Evolutionary conservation across 2,888 invertebrate genomes (phyloP).

Genomic region (Ichneumoninae sp.): DNA sequence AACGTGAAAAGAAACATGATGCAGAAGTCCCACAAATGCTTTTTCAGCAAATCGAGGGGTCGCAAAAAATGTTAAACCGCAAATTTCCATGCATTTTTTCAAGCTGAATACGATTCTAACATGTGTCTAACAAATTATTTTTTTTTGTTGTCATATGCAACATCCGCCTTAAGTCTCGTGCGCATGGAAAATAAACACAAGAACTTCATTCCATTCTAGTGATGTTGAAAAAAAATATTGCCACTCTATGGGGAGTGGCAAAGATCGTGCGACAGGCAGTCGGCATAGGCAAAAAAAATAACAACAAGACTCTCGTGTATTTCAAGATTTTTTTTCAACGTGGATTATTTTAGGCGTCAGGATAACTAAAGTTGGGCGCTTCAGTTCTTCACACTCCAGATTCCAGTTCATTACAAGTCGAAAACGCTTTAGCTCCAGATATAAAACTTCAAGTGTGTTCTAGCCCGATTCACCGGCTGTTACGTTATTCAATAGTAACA

Average conservation of each 20-base stretch:
- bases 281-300: background rate
- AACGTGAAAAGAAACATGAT: background rate
- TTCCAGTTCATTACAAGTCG: background rate
- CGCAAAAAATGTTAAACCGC: too few species aligned
- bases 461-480: constrained; percentile 3
- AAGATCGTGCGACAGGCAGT: background rate
- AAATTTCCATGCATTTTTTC: too few species aligned
- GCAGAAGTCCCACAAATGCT: background rate
- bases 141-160: too few species aligned
- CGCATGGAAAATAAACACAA: too few species aligned
- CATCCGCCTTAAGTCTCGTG: too few species aligned
- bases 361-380: background rate
- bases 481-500: constrained; percentile 43
- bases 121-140: too few species aligned
- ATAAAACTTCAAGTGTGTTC: constrained; percentile 9
- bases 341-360: background rate
- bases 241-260: background rate
- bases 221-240: too few species aligned
- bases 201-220: too few species aligned
- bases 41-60: too few species aligned
- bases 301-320: background rate
- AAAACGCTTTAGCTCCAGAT: background rate
- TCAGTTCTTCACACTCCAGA: constrained; percentile 7
- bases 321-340: background rate
- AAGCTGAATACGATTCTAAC: too few species aligned